Conservation (phyloP, 2,888 invertebrate genomes). For the Eilema griseolum region DNA sequence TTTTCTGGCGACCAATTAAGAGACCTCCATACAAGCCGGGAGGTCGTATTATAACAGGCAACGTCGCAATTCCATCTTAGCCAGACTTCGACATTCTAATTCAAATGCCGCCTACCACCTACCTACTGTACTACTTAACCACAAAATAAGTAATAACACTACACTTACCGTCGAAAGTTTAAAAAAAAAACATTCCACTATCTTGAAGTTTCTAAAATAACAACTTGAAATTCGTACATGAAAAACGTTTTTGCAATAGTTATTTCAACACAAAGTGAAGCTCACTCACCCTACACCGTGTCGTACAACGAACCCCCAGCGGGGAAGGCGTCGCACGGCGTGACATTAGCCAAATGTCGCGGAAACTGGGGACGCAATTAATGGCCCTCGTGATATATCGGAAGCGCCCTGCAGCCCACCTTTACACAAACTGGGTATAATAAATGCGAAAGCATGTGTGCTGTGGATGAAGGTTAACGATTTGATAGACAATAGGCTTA, state of each 20-base stretch:
- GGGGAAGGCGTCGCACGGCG: constrained; percentile 27
- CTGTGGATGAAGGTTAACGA: not conserved
- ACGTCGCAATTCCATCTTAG: too few relatives aligned
- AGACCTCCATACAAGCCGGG: too few relatives aligned
- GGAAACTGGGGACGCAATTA: constrained; percentile 54
- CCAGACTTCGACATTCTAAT: too few relatives aligned
- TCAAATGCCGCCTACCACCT: too few relatives aligned
- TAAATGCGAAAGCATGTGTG: constrained; percentile 21
- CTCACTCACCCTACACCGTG: constrained; percentile 1
- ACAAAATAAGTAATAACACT: too few relatives aligned
- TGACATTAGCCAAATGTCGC: constrained; percentile 63
- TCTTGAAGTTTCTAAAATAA: not conserved
- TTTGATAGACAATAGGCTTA: not conserved
- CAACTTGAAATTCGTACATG: not conserved
- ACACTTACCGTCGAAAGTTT: too few relatives aligned
- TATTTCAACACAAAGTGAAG: not conserved
- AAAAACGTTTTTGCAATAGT: not conserved
- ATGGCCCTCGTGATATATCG: constrained; percentile 58
- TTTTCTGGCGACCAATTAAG: too few relatives aligned
- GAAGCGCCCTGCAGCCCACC: constrained; percentile 26
- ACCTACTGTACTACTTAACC: too few relatives aligned
- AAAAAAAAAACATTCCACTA: too few relatives aligned
- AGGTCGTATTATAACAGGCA: too few relatives aligned
- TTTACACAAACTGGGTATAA: constrained; percentile 25
- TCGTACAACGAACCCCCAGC: constrained; percentile 32